Evolutionary conservation across 2,113 vertebrate genomes (phyloP).

Genomic region (Sardina pilchardus): DNA sequence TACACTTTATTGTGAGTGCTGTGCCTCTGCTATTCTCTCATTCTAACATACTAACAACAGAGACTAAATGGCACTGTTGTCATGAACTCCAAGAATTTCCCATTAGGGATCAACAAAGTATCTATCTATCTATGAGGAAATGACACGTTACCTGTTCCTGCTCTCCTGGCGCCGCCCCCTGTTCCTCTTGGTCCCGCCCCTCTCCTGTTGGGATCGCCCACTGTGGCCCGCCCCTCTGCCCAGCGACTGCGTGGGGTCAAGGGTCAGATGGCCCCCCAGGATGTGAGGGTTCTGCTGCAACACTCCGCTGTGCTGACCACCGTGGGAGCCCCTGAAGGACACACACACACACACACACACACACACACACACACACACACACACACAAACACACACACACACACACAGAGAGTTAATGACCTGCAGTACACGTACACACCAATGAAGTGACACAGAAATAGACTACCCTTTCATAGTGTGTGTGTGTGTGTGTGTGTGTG

Average conservation of each 20-base stretch:
- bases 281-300: conserved; percentile 71
- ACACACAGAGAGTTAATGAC: not conserved
- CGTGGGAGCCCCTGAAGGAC: conserved; percentile 65
- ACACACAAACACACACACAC: not conserved
- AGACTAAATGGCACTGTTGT: too few species aligned
- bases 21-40: too few species aligned
- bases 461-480: too few species aligned
- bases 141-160: conserved; percentile 62
- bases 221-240: conserved; percentile 73
- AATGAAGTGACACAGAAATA: not conserved
- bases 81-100: too few species aligned
- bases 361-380: not conserved
- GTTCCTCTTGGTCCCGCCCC: conserved; percentile 68
- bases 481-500: too few species aligned
- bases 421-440: not conserved
- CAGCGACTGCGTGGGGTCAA: conserved; percentile 73
- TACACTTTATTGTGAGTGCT: too few species aligned
- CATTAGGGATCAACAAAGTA: too few species aligned
- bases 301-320: conserved; percentile 60
- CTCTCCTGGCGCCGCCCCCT: conserved; percentile 65
- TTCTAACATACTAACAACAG: too few species aligned
- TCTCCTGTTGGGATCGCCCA: conserved; percentile 75
- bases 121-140: too few species aligned
- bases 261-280: conserved; percentile 71
- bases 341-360: not conserved